Conservation (phyloP, 92 coral and sea anemone genomes). For the Porites lobata region DNA sequence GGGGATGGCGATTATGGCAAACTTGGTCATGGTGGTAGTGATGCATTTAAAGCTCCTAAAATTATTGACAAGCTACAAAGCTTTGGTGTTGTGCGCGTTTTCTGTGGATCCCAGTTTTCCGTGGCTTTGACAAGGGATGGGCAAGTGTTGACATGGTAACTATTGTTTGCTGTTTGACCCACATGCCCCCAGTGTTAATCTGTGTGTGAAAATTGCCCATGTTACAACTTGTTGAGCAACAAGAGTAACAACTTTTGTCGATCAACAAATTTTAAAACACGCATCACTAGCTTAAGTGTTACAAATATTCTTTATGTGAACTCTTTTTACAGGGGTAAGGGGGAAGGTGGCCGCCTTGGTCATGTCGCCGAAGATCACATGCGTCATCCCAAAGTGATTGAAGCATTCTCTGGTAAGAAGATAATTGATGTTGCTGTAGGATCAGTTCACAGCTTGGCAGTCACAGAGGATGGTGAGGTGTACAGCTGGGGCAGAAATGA, state of each 20-base stretch:
- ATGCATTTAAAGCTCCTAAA: conserved; percentile 92
- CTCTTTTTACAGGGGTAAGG: conserved; percentile 88
- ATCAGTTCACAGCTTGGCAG: conserved; percentile 93
- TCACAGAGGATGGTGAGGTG: conserved; percentile 92
- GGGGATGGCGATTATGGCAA: conserved; percentile 99
- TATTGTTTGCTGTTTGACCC: neutral
- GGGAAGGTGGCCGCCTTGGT: conserved; percentile 95
- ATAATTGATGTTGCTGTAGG: conserved; percentile 94
- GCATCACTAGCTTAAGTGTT: too few relatives aligned
- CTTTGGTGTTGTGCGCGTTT: conserved; percentile 82
- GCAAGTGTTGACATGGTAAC: conserved; percentile 95
- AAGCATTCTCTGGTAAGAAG: conserved; percentile 84
- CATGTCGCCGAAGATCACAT: conserved; percentile 95
- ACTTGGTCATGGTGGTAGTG: conserved; percentile 98
- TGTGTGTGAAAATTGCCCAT: too few relatives aligned
- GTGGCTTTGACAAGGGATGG: conserved; percentile 93
- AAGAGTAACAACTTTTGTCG: neutral
- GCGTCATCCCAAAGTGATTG: conserved; percentile 90
- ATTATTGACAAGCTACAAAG: conserved; percentile 86
- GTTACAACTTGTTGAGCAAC: too few relatives aligned
- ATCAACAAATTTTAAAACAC: neutral
- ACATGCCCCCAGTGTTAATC: too few relatives aligned
- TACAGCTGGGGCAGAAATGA: conserved; percentile 98
- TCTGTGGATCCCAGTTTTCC: conserved; percentile 97
- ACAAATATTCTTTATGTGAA: neutral